Base-by-base conservation (phyloP, 2,797 vertebrate genomes). In the Anomalospiza imberbis region DNA sequence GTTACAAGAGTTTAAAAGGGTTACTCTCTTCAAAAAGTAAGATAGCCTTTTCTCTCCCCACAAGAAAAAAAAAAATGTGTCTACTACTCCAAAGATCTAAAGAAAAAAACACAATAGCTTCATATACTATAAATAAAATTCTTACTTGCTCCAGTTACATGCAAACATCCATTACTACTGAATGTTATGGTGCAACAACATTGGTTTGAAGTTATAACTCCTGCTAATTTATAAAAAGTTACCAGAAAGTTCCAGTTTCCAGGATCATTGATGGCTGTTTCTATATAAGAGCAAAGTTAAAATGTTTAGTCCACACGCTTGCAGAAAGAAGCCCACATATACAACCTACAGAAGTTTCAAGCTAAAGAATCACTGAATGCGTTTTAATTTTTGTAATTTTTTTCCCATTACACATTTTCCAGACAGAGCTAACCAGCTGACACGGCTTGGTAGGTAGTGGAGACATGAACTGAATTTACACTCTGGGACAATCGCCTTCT, bases 11-110 rank as follows among this genome's bases (percentile, higher is more conserved):
- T 9, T 60, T 70, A 45, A 62, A 65, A 80, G 10, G 50, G 10
- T 70, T 72, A 50, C 28, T 17, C 26, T 17, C 62, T 70, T 75
- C 26, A 71, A 38, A 66, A 83, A 45, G 5, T 22, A 85, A 36
- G 9, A 89, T 3, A 13, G 3, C 32, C 4, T 65, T 9, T 8
- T 25, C 8, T 10, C 1, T 0, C 1, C 4, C 9, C 20, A 25
- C 19, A 36, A 13, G 12, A 15, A 34, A 70, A 67, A 53, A 62
- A 50, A 62, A 45, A 18, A 29, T 36, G 20, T 3, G 9, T 36
- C 22, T 10, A 31, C 21, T 36, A 29, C 38, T 38, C 16, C 42
- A 38, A 75, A 74, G 34, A 55, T 9, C 16, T 32, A 17, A 54
- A 71, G 24, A 48, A 79, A 34, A 58, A 70, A 32, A 0, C 8